Evolutionary conservation across 2,797 vertebrate species (phyloP).

Genomic region (Aphelocoma californica): DNA sequence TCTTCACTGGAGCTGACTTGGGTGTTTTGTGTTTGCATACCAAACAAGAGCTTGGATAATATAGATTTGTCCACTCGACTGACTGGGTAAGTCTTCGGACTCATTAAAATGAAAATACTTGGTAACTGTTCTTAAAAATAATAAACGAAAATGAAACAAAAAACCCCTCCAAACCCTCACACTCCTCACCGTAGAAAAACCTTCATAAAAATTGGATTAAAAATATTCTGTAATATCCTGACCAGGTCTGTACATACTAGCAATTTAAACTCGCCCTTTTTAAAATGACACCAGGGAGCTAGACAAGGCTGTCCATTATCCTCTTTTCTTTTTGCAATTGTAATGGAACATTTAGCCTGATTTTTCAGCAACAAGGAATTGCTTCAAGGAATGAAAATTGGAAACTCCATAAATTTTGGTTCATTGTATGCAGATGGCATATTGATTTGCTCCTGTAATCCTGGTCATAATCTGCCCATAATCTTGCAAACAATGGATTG

Average conservation of each 20-base stretch:
- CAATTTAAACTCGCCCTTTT: conserved; percentile 67
- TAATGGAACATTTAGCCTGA: conserved; percentile 41
- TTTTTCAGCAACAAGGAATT: background rate
- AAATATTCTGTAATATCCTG: conserved; percentile 60
- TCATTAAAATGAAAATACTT: conserved; percentile 21
- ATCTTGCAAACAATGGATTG: background rate
- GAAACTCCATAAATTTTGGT: background rate
- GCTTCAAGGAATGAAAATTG: background rate
- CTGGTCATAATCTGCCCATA: conserved; percentile 15
- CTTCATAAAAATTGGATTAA: conserved; percentile 71
- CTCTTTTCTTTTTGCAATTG: conserved; percentile 60
- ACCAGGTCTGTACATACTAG: conserved; percentile 38
- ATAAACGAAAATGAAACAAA: background rate
- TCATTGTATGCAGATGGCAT: conserved; percentile 1
- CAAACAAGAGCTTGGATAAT: background rate
- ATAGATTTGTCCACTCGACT: background rate
- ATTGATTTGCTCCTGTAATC: conserved; percentile 23
- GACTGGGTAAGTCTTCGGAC: background rate
- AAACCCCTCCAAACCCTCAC: background rate
- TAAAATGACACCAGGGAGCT: conserved; percentile 59
- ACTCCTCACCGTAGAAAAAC: conserved; percentile 6
- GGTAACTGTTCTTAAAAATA: background rate
- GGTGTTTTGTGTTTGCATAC: background rate
- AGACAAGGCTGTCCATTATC: conserved; percentile 41
- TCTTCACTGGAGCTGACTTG: background rate